A percentile compares a stretch with the other conserved stretches of the same genome.
These are phyloP conservation scores for Nowickia ferox DNA, from an alignment of 2,888 invertebrate genomes.

Conservation along the genomic window DNA sequence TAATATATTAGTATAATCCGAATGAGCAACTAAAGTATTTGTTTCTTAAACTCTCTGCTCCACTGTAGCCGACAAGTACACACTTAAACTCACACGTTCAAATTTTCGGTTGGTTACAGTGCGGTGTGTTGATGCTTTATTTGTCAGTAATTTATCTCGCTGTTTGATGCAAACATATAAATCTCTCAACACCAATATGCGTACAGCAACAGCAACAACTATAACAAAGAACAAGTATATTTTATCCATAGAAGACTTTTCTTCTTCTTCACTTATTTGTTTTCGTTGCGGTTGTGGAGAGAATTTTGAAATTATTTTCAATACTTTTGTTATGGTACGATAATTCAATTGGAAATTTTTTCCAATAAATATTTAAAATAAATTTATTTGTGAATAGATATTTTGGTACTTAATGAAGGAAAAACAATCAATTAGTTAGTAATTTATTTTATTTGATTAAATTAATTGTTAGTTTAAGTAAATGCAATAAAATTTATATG, in stretches of 20 bases:
- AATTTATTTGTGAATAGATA: conserved; percentile 62
- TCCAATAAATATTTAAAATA: conserved; percentile 80
- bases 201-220: conserved; percentile 27
- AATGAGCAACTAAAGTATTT: conserved; percentile 1
- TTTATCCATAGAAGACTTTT: conserved; percentile 31
- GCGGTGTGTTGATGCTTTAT: conserved; percentile 31
- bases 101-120: conserved; percentile 36
- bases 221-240: conserved; percentile 29
- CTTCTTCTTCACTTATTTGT: conserved; percentile 13
- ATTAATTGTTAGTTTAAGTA: conserved; percentile 63
- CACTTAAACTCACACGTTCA: neutral
- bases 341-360: conserved; percentile 77
- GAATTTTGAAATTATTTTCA: conserved; percentile 56
- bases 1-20: neutral
- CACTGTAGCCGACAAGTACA: neutral
- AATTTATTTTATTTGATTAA: conserved; percentile 70
- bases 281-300: conserved; percentile 30
- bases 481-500: conserved; percentile 66
- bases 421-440: conserved; percentile 63
- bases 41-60: conserved; percentile 14
- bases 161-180: conserved; percentile 82
- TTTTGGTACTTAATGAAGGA: conserved; percentile 40
- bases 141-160: conserved; percentile 80
- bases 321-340: conserved; percentile 63
- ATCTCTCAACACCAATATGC: conserved; percentile 77